Conservation (phyloP, 2,888 invertebrate genomes). For the Aleiodes testaceus region DNA sequence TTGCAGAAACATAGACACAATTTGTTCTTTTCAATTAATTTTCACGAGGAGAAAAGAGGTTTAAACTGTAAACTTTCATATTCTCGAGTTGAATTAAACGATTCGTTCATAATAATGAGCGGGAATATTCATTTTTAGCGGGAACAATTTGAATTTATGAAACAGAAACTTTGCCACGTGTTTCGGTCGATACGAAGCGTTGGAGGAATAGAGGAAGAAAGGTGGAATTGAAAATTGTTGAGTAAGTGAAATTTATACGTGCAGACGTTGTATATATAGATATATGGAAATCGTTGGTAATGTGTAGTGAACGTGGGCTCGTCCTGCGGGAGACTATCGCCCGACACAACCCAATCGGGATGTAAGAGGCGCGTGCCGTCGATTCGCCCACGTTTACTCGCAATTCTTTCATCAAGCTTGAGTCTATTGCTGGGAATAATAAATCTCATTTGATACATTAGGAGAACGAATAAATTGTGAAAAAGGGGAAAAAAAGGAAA, state of each 20-base stretch:
- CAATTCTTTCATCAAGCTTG: slow-evolving; percentile 10
- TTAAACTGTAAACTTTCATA: too few relatives aligned
- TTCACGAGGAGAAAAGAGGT: too few relatives aligned
- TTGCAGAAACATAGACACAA: background rate
- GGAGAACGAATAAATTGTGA: too few relatives aligned
- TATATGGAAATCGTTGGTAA: too few relatives aligned
- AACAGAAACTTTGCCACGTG: background rate
- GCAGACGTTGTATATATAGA: slow-evolving; percentile 8
- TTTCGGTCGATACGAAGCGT: background rate
- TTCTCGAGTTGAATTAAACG: too few relatives aligned
- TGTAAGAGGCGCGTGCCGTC: slow-evolving; percentile 45
- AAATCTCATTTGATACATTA: background rate
- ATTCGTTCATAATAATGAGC: too few relatives aligned
- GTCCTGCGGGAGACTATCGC: slow-evolving; percentile 11
- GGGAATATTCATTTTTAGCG: too few relatives aligned
- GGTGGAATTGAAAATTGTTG: slow-evolving; percentile 5
- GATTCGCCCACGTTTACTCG: slow-evolving; percentile 37
- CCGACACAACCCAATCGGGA: slow-evolving; percentile 34
- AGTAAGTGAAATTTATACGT: slow-evolving; percentile 47
- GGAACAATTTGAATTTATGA: background rate
- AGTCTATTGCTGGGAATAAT: background rate
- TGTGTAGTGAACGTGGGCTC: slow-evolving; percentile 34
- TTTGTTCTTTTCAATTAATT: background rate
- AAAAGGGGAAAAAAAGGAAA: too few relatives aligned
- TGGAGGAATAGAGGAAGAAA: slow-evolving; percentile 1